Evolutionary conservation across 1,140 invertebrate genomes (phyloP).

Genomic region (Penaeus vannamei): DNA sequence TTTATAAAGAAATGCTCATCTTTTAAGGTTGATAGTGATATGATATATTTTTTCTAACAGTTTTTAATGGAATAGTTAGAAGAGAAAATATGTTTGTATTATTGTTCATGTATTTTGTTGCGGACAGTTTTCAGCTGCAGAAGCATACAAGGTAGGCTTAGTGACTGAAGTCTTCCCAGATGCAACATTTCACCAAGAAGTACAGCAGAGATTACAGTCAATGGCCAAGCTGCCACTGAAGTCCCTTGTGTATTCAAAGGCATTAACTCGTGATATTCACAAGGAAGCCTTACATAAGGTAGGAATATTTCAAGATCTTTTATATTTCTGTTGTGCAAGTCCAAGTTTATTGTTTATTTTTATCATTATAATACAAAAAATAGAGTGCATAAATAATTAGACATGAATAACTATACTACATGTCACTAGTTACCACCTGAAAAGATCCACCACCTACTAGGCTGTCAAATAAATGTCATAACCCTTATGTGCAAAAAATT

Average conservation of each 20-base stretch:
- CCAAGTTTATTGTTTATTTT: not conserved
- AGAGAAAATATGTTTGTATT: not conserved
- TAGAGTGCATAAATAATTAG: not conserved
- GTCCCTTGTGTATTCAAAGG: conserved; percentile 61
- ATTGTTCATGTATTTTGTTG: not conserved
- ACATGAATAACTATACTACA: too few relatives aligned
- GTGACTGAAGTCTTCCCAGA: conserved; percentile 80
- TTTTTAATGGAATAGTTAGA: not conserved
- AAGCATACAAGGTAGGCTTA: conserved; percentile 82
- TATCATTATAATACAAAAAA: too few relatives aligned
- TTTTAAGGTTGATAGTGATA: not conserved
- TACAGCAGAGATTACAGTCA: conserved; percentile 76
- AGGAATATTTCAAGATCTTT: not conserved
- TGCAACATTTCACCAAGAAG: conserved; percentile 76
- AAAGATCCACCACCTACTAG: too few relatives aligned
- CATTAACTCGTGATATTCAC: conserved; percentile 35
- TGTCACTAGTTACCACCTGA: too few relatives aligned
- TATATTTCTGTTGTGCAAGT: not conserved
- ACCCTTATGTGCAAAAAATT: too few relatives aligned
- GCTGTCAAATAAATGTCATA: too few relatives aligned
- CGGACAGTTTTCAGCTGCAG: conserved; percentile 75
- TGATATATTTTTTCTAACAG: not conserved
- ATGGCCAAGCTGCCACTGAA: conserved; percentile 73
- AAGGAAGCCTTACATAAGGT: conserved; percentile 62
- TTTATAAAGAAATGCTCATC: not conserved